Evolutionary conservation across 2,797 vertebrate species (phyloP), one percentile per base, ranked within the genome.

Genomic region (Notolepis coatsorum): DNA sequence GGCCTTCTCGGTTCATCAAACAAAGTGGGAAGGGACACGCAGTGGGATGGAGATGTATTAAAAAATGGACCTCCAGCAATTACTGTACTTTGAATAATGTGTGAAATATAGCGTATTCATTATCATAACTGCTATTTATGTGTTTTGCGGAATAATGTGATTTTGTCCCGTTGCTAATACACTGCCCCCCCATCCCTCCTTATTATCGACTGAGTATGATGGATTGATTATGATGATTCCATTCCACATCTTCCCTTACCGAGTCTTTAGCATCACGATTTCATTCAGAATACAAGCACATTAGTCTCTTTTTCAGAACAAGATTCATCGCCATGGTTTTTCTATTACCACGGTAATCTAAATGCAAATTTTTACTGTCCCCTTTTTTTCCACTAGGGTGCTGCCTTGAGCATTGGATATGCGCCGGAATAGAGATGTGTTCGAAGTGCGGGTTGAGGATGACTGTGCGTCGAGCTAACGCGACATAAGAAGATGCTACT

Each of bases 311-410:
- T 87, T 89, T 76, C 77, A 77, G 76, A 71, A 65, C 78, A 66
- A 82, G 86, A 93, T 90, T 91, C 88, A 88, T 91, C 73, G 61
- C 73, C 67, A 54, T 79, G 77, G 77, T 85, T 91, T 92, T 93
- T 91, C 86, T 90, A 92, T 93, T 93, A 93, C 87, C 85, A 86
- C 84, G 82, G 88, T 92, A 88, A 93, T 94, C 92, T 94, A 94
- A 93, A 94, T 94, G 93, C 92, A 93, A 94, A 93, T 94, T 91
- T 79, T 55, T 80, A 82, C 88, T 85, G 86, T 89, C 84, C 85
- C 58, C 82, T 76, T 85, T 82, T 76, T 85, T 78, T 86, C 79
- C 64, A 78, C 80, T 73, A 76, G 72, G 75, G 89, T 81, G 85
- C 88, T 73, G 85, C 87, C 89, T 42, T 71, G 86, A 84, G 88